A percentile compares a stretch with the other conserved stretches of the same genome.
These are phyloP conservation scores for Salpingus planirostris DNA, from an alignment of 2,888 invertebrate genomes.

Conservation along the genomic window DNA sequence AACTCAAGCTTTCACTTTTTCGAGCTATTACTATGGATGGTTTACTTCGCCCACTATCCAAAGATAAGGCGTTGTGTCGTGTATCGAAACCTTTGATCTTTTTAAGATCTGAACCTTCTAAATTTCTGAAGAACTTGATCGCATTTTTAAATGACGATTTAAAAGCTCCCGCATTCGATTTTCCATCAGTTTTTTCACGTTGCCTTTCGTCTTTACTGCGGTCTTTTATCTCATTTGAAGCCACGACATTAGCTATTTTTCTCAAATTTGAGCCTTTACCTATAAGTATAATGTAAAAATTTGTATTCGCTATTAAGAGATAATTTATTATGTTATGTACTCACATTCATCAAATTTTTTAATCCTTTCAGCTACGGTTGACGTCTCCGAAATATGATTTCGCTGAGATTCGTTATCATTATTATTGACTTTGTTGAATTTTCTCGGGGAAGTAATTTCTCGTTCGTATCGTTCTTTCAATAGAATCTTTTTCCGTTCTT, in stretches of 20 bases:
- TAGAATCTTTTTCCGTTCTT: conserved; percentile 22
- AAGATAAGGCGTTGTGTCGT: conserved; percentile 12
- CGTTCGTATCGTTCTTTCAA: conserved; percentile 20
- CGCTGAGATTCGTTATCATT: background rate
- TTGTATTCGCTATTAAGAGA: too few species aligned
- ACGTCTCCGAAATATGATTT: background rate
- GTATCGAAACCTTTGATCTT: conserved; percentile 6
- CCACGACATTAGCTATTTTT: background rate
- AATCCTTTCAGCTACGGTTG: background rate
- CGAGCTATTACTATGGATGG: conserved; percentile 3
- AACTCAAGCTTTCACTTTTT: conserved; percentile 20
- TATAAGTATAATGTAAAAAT: too few species aligned
- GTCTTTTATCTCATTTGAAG: background rate
- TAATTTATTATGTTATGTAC: too few species aligned
- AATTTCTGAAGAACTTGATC: conserved; percentile 22
- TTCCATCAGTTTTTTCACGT: too few species aligned
- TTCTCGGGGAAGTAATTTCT: conserved; percentile 12
- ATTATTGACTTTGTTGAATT: conserved; percentile 2
- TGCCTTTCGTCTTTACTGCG: conserved; percentile 4
- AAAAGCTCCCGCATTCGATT: too few species aligned
- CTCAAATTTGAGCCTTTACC: too few species aligned
- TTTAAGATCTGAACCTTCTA: conserved; percentile 18
- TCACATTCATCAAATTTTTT: conserved; percentile 1
- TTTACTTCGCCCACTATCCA: conserved; percentile 13
- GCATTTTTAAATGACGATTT: conserved; percentile 21